Evolutionary conservation across 2,797 vertebrate genomes (phyloP).

Genomic region (Chanos chanos): DNA sequence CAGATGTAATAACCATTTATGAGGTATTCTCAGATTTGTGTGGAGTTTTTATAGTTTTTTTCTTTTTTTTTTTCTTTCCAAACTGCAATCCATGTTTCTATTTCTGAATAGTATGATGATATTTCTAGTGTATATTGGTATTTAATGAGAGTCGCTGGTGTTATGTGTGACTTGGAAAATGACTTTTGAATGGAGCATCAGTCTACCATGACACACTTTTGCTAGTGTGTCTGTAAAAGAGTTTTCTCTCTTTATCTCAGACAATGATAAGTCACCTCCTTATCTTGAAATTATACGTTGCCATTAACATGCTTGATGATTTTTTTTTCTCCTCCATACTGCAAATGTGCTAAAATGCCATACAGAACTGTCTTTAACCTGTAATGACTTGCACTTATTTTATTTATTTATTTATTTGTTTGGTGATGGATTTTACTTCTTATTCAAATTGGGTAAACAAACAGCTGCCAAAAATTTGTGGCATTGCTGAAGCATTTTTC

Average conservation of each 20-base stretch:
- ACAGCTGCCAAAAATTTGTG: conserved; percentile 51
- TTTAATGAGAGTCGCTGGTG: conserved; percentile 26
- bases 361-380: conserved; percentile 43
- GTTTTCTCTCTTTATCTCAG: conserved; percentile 34
- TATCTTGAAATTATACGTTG: conserved; percentile 39
- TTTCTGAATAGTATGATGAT: conserved; percentile 8
- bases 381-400: conserved; percentile 44
- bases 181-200: background rate
- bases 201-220: conserved; percentile 10
- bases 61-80: background rate
- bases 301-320: conserved; percentile 37
- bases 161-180: conserved; percentile 20
- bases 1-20: conserved; percentile 16
- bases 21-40: background rate
- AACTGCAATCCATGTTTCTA: background rate
- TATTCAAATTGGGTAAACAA: conserved; percentile 63
- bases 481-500: conserved; percentile 53
- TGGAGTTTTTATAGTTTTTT: background rate
- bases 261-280: conserved; percentile 35
- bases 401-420: too few relatives aligned
- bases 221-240: conserved; percentile 7
- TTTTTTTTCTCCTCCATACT: conserved; percentile 41
- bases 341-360: conserved; percentile 26
- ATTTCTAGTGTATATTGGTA: conserved; percentile 15
- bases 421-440: conserved; percentile 56